Evolutionary conservation across 2,888 invertebrate genomes (phyloP).

Genomic region (Andrena chrysosceles): DNA sequence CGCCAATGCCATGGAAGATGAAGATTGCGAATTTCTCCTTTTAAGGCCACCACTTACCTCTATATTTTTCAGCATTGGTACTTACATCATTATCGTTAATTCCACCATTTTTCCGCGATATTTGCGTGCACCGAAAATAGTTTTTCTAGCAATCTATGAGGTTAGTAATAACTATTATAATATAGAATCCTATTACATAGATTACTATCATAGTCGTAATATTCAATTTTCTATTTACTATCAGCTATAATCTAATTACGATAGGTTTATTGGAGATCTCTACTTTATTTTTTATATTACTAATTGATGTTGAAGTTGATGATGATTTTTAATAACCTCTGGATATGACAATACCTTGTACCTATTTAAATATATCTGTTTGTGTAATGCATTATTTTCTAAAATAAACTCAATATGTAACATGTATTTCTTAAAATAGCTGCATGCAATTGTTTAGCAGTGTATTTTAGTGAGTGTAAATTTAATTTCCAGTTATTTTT

Average conservation of each 20-base stretch:
- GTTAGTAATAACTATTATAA: constrained; percentile 38
- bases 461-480: no score
- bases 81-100: constrained; percentile 74
- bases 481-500: no score
- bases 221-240: neutral
- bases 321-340: no score
- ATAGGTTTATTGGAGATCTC: no score
- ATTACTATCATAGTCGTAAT: neutral
- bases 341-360: no score
- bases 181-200: neutral
- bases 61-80: constrained; percentile 74
- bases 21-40: constrained; percentile 71
- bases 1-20: constrained; percentile 75
- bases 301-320: no score
- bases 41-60: constrained; percentile 74
- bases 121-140: constrained; percentile 70
- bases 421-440: no score
- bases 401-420: no score
- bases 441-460: no score
- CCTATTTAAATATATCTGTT: no score
- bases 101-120: constrained; percentile 73
- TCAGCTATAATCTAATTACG: neutral
- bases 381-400: no score
- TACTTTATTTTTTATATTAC: no score
- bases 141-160: constrained; percentile 75